Percentiles rank a stretch among this genome's conserved stretches.
Evolutionary conservation across 2,888 invertebrate genomes (phyloP).

Genomic region (Drepanosiphum platanoidis): DNA sequence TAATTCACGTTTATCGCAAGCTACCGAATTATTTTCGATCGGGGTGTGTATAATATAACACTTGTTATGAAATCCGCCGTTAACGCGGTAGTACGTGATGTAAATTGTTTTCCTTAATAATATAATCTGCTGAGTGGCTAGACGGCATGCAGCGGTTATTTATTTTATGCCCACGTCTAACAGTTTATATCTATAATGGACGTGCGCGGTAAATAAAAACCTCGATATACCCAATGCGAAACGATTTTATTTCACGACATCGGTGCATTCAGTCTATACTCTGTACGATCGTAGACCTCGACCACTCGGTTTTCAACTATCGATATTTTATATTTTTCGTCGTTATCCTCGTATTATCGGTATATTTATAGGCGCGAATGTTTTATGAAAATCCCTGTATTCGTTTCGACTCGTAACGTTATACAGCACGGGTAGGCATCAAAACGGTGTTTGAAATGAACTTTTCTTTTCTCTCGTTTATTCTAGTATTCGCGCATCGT

Average conservation of each 20-base stretch:
- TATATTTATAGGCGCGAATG: too few species aligned
- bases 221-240: not conserved
- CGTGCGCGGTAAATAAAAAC: not conserved
- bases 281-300: too few species aligned
- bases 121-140: not conserved
- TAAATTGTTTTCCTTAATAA: not conserved
- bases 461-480: too few species aligned
- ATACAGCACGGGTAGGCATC: too few species aligned
- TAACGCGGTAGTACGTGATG: not conserved
- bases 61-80: not conserved
- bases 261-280: not conserved
- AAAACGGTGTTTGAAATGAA: too few species aligned
- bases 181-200: not conserved
- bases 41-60: not conserved
- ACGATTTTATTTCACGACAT: not conserved
- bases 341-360: too few species aligned
- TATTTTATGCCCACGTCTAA: not conserved
- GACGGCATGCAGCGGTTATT: not conserved
- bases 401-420: too few species aligned
- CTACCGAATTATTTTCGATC: not conserved
- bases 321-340: too few species aligned
- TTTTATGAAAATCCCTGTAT: too few species aligned
- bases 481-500: too few species aligned
- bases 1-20: not conserved
- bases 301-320: too few species aligned